Conservation (phyloP, 2,113 vertebrate genomes). For the Cygnus atratus region DNA sequence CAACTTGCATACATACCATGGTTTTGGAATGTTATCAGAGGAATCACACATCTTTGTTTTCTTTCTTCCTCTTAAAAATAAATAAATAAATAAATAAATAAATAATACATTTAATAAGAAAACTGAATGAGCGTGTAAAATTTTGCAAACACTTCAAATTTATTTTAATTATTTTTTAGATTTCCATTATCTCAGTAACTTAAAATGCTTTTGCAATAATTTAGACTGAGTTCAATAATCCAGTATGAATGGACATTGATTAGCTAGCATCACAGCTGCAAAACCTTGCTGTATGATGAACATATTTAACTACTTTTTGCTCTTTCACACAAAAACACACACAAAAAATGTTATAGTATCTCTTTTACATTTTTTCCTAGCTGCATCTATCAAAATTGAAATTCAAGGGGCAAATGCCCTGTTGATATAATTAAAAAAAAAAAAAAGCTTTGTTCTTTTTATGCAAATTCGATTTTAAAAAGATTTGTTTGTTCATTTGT, state of each 20-base stretch:
- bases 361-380: background rate
- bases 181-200: background rate
- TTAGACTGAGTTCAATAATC: background rate
- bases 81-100: background rate
- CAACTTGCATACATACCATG: background rate
- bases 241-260: background rate
- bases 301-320: background rate
- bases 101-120: background rate
- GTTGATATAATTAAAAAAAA: background rate
- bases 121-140: background rate
- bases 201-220: background rate
- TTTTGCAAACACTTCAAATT: background rate
- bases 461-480: background rate
- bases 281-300: background rate
- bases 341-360: background rate
- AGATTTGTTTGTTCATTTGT: background rate
- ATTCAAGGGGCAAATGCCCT: background rate
- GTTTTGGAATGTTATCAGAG: background rate
- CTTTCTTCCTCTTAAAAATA: background rate
- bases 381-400: background rate
- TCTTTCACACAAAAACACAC: background rate
- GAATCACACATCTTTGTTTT: background rate
- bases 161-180: background rate
- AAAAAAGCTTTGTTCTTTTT: background rate
- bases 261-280: background rate